Conservation (phyloP, 2,797 vertebrate genomes). For the Pyrocephalus nanus region DNA sequence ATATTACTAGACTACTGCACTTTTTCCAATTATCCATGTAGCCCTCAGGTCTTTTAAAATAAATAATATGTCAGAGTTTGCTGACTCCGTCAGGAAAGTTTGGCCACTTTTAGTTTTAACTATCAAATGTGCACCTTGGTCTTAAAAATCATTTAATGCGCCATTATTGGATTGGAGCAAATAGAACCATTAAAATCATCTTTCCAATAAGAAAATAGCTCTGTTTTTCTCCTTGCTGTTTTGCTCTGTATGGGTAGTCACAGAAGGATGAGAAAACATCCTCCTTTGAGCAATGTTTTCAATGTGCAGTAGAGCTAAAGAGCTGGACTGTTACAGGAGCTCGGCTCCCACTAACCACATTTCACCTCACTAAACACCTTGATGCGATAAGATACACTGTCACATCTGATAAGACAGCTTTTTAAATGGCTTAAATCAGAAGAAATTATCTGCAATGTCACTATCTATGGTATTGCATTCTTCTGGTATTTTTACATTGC, state of each 20-base stretch:
- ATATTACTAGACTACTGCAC: background rate
- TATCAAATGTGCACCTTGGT: background rate
- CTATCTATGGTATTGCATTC: background rate
- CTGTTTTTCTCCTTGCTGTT: background rate
- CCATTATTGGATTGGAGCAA: background rate
- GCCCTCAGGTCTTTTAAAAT: slow-evolving; percentile 53
- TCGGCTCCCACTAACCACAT: background rate
- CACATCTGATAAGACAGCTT: background rate
- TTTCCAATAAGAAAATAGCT: background rate
- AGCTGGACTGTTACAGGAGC: background rate
- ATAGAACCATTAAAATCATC: background rate
- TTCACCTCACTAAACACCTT: background rate
- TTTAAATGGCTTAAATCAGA: background rate
- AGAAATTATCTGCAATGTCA: background rate
- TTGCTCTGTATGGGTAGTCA: background rate
- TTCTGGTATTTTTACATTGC: background rate
- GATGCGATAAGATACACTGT: background rate
- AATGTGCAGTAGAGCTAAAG: background rate
- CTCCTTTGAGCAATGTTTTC: background rate
- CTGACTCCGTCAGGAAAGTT: slow-evolving; percentile 53
- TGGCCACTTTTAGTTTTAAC: slow-evolving; percentile 10
- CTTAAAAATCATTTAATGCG: slow-evolving; percentile 12
- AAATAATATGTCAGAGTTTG: slow-evolving; percentile 58
- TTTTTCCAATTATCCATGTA: slow-evolving; percentile 59
- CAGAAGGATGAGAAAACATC: background rate